Conservation (phyloP, 2,888 invertebrate genomes). For the Cephus sareptanus region DNA sequence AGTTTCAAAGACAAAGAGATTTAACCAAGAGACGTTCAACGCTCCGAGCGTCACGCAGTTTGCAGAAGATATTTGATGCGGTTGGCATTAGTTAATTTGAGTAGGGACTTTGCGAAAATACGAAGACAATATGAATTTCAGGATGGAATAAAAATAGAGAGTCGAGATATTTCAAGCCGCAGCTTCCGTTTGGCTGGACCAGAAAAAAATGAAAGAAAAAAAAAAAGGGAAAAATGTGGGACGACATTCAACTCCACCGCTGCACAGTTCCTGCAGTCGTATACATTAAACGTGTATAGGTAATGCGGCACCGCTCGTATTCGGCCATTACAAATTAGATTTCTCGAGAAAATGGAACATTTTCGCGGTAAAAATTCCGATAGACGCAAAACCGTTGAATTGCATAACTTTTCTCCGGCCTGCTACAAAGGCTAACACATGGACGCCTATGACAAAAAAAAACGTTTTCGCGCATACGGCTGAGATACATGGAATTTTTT, state of each 20-base stretch:
- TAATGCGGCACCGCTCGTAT: not conserved
- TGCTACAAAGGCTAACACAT: not conserved
- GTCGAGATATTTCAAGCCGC: not conserved
- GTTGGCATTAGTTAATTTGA: not conserved
- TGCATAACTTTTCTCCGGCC: not conserved
- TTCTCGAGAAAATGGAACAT: not conserved
- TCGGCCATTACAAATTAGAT: not conserved
- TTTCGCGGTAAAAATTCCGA: not conserved
- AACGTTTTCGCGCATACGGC: not conserved
- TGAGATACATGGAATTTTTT: not conserved
- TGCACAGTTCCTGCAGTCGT: conserved; percentile 44
- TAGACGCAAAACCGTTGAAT: not conserved
- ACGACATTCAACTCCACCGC: conserved; percentile 2
- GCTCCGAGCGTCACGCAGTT: not conserved
- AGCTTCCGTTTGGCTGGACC: not conserved
- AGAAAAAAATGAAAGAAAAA: not conserved
- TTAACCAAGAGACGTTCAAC: not conserved
- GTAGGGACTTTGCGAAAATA: not conserved
- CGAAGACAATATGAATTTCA: not conserved
- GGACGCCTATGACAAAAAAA: not conserved
- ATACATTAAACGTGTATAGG: conserved; percentile 33
- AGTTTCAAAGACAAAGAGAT: not conserved
- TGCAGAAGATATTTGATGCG: not conserved
- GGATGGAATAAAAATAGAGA: not conserved
- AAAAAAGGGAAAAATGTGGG: not conserved